Evolutionary conservation across 1,140 invertebrate genomes (phyloP).

Genomic region (Drosophila suzukii): DNA sequence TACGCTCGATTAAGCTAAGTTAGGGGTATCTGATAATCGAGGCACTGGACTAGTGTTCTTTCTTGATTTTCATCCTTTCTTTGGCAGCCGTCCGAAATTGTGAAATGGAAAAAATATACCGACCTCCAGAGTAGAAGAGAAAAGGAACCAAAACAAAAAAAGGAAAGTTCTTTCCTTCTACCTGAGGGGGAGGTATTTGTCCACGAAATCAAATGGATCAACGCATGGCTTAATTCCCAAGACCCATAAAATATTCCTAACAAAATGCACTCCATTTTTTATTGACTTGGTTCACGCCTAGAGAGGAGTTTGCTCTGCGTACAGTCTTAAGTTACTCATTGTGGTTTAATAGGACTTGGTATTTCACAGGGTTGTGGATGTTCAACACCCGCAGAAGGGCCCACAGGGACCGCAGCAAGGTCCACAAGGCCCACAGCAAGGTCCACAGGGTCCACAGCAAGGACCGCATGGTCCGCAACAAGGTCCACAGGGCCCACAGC

Average conservation of each 20-base stretch:
- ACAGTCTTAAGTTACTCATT: background rate
- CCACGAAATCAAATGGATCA: no score
- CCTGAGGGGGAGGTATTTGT: no score
- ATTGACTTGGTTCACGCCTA: background rate
- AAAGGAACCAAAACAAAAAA: no score
- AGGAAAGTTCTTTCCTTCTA: no score
- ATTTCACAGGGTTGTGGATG: background rate
- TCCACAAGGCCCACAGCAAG: background rate
- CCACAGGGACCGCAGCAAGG: conserved; percentile 1
- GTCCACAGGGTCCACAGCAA: conserved; percentile 7
- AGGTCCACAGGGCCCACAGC: conserved; percentile 5
- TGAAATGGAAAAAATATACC: no score
- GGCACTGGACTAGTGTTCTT: no score
- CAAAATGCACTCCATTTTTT: background rate
- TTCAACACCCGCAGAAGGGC: background rate
- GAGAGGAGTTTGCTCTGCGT: background rate
- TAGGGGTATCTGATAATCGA: no score
- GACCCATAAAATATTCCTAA: background rate
- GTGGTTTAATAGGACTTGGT: background rate
- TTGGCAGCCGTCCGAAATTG: no score
- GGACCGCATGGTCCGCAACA: conserved; percentile 11
- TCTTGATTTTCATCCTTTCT: no score
- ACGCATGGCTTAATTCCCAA: no score
- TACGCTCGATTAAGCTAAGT: no score
- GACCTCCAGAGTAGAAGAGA: no score